Percentiles rank a stretch among this genome's conserved stretches.
phyloP scores from a whole-genome alignment of 2,888 invertebrate genomes.

The Isoperla grammatica region DNA sequence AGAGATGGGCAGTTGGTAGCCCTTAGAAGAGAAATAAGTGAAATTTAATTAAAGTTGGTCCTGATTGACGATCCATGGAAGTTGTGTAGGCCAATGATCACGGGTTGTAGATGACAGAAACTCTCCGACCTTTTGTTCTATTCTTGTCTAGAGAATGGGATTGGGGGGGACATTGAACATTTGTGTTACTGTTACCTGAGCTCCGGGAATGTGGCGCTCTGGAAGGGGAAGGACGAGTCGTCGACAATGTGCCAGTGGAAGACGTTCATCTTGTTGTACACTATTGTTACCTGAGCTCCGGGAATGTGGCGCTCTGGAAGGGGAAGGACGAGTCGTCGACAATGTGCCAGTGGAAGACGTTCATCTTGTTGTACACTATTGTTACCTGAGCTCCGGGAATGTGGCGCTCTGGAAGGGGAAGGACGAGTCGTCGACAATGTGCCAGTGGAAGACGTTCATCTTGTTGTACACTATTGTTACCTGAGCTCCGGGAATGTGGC shows the following conservation, averaged over 20 bases:
- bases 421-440: slow-evolving; percentile 88
- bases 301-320: slow-evolving; percentile 70
- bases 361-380: slow-evolving; percentile 78
- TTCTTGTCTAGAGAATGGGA: too few species aligned
- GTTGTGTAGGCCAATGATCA: too few species aligned
- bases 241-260: slow-evolving; percentile 96
- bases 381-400: slow-evolving; percentile 71
- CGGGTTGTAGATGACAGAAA: too few species aligned
- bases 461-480: slow-evolving; percentile 59
- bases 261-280: slow-evolving; percentile 89
- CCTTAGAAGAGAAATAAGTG: too few species aligned
- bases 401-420: slow-evolving; percentile 78
- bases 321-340: slow-evolving; percentile 92
- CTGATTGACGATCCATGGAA: too few species aligned
- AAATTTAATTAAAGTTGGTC: too few species aligned
- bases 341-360: slow-evolving; percentile 94
- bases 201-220: slow-evolving; percentile 70
- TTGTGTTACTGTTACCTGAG: slow-evolving; percentile 53
- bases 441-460: slow-evolving; percentile 93
- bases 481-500: slow-evolving; percentile 69
- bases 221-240: slow-evolving; percentile 88
- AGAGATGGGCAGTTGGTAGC: too few species aligned
- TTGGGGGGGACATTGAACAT: too few species aligned
- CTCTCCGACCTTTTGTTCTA: too few species aligned
- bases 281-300: slow-evolving; percentile 60